phyloP scores from a whole-genome alignment of 2,797 vertebrate genomes.

The Notamacropus eugenii region DNA sequence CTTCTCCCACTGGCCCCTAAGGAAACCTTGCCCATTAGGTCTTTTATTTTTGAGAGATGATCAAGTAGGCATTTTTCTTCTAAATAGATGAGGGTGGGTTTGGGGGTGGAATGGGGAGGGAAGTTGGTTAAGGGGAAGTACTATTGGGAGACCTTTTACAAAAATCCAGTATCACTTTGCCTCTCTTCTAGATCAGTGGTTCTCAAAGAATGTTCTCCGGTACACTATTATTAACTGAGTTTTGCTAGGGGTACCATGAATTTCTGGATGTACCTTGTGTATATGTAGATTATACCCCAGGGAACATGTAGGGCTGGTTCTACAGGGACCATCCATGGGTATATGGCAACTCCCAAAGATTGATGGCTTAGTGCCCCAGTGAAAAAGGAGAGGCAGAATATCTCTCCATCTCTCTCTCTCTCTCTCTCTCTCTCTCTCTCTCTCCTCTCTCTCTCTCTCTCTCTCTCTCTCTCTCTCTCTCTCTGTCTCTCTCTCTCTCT shows the following conservation, averaged over 20 bases:
- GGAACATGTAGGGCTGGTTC: background rate
- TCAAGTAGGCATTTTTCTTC: conserved; percentile 57
- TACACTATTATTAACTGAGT: no score
- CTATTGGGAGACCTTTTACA: background rate
- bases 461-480: no score
- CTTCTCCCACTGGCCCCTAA: background rate
- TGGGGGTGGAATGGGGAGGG: background rate
- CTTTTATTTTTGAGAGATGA: conserved; percentile 61
- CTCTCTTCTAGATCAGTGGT: background rate
- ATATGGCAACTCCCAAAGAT: background rate
- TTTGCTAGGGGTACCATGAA: background rate
- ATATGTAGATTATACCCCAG: background rate
- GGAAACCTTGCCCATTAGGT: background rate
- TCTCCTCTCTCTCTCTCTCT: background rate
- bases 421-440: background rate
- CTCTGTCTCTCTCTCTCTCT: no score
- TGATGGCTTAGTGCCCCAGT: background rate
- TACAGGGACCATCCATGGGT: background rate
- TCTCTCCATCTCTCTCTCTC: background rate
- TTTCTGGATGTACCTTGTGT: background rate
- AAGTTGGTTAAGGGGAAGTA: background rate
- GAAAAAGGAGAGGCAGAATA: no score
- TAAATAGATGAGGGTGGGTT: conserved; percentile 7
- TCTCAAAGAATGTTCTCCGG: background rate
- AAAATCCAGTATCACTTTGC: background rate